These are phyloP conservation scores for Seriola quinqueradiata DNA, from an alignment of 2,113 vertebrate species.

Conservation along the genomic window DNA sequence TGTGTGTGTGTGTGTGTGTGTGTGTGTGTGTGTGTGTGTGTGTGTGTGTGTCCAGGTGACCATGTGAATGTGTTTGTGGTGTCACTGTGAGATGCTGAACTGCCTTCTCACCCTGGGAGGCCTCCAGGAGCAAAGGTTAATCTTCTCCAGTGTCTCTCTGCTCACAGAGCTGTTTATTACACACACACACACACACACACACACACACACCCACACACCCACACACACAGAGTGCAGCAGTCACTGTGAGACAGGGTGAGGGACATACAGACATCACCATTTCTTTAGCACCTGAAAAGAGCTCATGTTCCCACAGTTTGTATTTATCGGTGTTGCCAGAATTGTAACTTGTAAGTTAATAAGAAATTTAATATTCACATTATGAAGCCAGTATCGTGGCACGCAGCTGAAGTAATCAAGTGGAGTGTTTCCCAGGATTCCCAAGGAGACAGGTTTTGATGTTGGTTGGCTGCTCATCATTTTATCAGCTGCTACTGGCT, in stretches of 20 bases:
- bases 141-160: constrained; percentile 62
- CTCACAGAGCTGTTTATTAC: constrained; percentile 59
- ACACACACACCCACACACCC: constrained; percentile 5
- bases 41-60: background rate
- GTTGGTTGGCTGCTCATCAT: background rate
- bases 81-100: constrained; percentile 66
- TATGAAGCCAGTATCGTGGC: background rate
- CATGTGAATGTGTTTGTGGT: constrained; percentile 9
- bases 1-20: constrained; percentile 16
- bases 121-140: constrained; percentile 81
- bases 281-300: constrained; percentile 26
- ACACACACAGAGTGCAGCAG: background rate
- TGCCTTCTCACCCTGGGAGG: constrained; percentile 83
- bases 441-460: background rate
- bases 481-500: background rate
- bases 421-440: background rate
- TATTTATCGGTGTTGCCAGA: background rate
- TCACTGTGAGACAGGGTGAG: background rate
- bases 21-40: constrained; percentile 13
- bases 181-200: constrained; percentile 1
- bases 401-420: background rate
- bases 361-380: background rate
- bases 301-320: background rate
- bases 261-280: background rate
- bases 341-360: background rate